These are phyloP conservation scores for Heterotilapia buettikoferi DNA, from an alignment of 2,113 vertebrate genomes.

Conservation along the genomic window DNA sequence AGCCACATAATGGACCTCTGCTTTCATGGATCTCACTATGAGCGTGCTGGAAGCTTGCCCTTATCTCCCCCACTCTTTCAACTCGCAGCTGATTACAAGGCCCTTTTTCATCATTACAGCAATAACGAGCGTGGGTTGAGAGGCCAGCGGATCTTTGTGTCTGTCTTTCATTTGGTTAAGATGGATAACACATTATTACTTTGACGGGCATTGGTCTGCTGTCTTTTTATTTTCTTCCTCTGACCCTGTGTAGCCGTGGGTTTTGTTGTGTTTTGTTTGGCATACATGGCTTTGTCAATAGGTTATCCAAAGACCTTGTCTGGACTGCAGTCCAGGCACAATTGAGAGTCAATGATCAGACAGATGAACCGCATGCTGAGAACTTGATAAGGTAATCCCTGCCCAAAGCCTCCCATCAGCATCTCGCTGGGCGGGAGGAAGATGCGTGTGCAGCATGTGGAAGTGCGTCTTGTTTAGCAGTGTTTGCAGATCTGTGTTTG, in stretches of 20 bases:
- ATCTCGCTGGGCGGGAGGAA: conserved; percentile 26
- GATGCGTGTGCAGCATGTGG: conserved; percentile 33
- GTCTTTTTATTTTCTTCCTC: neutral
- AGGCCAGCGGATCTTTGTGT: conserved; percentile 23
- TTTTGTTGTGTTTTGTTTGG: conserved; percentile 40
- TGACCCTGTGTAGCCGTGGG: neutral
- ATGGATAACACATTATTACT: conserved; percentile 31
- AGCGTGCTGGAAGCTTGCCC: conserved; percentile 6
- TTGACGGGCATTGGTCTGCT: neutral
- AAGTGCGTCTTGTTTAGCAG: neutral
- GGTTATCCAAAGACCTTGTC: conserved; percentile 75
- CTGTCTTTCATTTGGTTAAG: conserved; percentile 31
- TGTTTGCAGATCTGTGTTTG: neutral
- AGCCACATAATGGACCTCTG: conserved; percentile 13
- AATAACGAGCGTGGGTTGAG: conserved; percentile 17
- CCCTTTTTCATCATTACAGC: conserved; percentile 55
- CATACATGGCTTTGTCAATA: conserved; percentile 57
- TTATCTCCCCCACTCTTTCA: conserved; percentile 16
- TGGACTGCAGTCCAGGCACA: conserved; percentile 48
- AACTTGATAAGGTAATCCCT: conserved; percentile 76
- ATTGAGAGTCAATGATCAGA: conserved; percentile 70
- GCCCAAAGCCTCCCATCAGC: conserved; percentile 50
- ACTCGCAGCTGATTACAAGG: conserved; percentile 25
- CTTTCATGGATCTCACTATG: conserved; percentile 12
- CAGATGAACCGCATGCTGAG: conserved; percentile 48